These are phyloP conservation scores for Heterocephalus glaber DNA, from an alignment of 2,113 vertebrate species.

Conservation along the genomic window DNA sequence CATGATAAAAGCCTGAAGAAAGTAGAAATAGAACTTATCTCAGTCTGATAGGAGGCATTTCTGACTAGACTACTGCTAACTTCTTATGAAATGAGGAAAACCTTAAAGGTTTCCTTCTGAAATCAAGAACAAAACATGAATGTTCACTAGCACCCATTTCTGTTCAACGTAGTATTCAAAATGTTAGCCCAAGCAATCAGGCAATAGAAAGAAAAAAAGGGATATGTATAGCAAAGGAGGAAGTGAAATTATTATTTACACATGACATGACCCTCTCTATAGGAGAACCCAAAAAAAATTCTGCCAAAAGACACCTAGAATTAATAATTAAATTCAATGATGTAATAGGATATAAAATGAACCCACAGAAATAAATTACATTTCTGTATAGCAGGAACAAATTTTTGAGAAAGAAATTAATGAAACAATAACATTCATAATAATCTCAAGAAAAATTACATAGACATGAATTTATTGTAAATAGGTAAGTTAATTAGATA, in stretches of 20 bases:
- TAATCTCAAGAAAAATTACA: too few relatives aligned
- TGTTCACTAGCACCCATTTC: background rate
- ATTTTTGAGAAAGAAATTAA: too few relatives aligned
- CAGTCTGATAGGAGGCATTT: background rate
- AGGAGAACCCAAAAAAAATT: background rate
- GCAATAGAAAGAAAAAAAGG: background rate
- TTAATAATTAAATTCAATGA: too few relatives aligned
- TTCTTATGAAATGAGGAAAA: background rate
- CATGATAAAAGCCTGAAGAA: background rate
- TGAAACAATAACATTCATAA: too few relatives aligned
- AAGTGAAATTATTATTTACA: background rate
- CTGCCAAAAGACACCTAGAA: background rate
- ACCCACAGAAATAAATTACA: too few relatives aligned
- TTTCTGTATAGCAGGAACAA: too few relatives aligned
- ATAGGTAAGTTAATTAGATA: too few relatives aligned
- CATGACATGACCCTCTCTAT: background rate
- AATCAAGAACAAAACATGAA: background rate
- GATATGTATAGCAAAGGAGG: background rate
- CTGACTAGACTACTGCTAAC: background rate
- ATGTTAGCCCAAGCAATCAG: background rate
- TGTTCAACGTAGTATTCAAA: background rate
- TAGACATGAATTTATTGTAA: too few relatives aligned
- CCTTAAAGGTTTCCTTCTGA: background rate
- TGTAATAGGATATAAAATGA: too few relatives aligned
- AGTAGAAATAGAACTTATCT: background rate